Conservation (phyloP, 35 echinoderm and acorn worm genomes). For the Lytechinus pictus region DNA sequence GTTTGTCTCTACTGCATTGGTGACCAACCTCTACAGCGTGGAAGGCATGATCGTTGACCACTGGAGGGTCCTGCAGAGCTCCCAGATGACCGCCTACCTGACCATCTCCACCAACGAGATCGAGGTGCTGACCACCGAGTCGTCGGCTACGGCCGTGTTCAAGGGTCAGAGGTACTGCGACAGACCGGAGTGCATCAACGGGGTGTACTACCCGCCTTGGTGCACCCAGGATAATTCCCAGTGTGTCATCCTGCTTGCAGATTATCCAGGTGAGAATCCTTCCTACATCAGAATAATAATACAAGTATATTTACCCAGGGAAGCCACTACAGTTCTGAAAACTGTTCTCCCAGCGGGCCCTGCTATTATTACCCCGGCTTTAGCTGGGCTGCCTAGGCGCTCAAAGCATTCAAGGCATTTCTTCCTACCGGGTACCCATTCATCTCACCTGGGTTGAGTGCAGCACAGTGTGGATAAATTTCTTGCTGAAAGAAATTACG, state of each 20-base stretch:
- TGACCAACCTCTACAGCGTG: background rate
- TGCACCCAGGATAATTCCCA: constrained; percentile 26
- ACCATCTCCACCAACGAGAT: constrained; percentile 40
- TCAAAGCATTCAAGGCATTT: no score
- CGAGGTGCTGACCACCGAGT: constrained; percentile 21
- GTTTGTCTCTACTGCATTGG: constrained; percentile 25
- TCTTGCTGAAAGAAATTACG: no score
- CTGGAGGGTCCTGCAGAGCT: constrained; percentile 41
- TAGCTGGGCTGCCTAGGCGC: no score
- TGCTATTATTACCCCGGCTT: no score
- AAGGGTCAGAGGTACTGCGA: constrained; percentile 51
- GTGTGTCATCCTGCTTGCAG: constrained; percentile 45
- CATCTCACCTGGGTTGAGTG: no score
- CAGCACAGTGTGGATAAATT: no score
- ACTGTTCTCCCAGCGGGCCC: no score
- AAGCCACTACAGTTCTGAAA: no score
- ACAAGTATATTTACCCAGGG: no score
- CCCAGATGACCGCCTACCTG: constrained; percentile 39
- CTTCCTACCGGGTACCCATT: no score
- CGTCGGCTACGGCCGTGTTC: background rate
- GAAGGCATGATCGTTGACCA: constrained; percentile 23
- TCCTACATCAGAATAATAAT: no score
- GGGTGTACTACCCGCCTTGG: constrained; percentile 33
- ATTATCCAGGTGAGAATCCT: constrained; percentile 48
- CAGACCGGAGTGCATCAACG: constrained; percentile 42